These are phyloP conservation scores for Sarotherodon lohbergeri DNA, from an alignment of 2,113 vertebrate species.

Conservation along the genomic window DNA sequence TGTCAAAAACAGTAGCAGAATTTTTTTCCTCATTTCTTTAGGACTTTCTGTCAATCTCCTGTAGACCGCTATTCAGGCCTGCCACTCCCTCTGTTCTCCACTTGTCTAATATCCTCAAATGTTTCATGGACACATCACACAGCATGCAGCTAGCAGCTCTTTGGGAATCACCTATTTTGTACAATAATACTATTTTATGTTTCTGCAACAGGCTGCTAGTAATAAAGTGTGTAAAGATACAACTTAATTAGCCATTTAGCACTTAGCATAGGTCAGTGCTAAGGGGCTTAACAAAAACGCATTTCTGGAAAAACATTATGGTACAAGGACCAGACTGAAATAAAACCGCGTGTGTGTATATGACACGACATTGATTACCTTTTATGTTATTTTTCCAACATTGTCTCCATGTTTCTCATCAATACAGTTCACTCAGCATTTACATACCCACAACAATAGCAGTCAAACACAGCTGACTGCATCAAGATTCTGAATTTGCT, in stretches of 20 bases:
- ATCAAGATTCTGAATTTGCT: not conserved
- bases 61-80: not conserved
- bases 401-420: not conserved
- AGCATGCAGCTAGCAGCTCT: not conserved
- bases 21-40: rapidly evolving
- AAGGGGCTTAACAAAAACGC: not conserved
- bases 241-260: not conserved
- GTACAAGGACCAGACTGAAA: not conserved
- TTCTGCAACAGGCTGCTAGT: not conserved
- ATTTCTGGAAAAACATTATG: not conserved
- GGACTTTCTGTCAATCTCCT: not conserved
- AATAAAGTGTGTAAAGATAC: not conserved
- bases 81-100: not conserved
- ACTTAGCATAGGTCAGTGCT: not conserved
- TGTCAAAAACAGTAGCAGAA: not conserved
- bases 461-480: not conserved
- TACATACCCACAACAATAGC: not conserved
- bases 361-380: not conserved
- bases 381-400: not conserved
- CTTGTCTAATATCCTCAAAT: not conserved
- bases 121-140: not conserved
- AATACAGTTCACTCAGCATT: not conserved
- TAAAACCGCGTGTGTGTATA: not conserved
- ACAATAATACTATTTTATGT: not conserved
- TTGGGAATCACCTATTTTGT: not conserved